phyloP scores from a whole-genome alignment of 2,797 vertebrate species.

The Euthynnus affinis region DNA sequence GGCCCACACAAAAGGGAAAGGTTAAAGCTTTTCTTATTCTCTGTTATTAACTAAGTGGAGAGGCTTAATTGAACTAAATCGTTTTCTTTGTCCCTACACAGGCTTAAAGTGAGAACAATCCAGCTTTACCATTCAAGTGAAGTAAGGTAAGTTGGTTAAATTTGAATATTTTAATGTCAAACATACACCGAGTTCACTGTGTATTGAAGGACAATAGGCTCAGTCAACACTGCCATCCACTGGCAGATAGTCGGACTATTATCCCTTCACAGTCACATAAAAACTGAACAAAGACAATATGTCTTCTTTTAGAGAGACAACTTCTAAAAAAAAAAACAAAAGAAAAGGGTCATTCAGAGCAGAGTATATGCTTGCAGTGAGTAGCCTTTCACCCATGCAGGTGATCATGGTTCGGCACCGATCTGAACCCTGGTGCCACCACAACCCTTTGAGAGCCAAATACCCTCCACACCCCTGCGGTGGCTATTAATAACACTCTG shows the following conservation, averaged over 20 bases:
- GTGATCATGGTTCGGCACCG: slow-evolving; percentile 38
- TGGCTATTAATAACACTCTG: slow-evolving; percentile 73
- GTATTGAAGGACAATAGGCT: slow-evolving; percentile 3
- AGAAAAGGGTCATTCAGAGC: neutral
- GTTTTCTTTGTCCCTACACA: slow-evolving; percentile 42
- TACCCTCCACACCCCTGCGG: slow-evolving; percentile 61
- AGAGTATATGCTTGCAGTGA: neutral
- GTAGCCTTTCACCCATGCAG: slow-evolving; percentile 44
- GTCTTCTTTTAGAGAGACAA: slow-evolving; percentile 19
- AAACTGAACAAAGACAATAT: slow-evolving; percentile 24
- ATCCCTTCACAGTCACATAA: neutral
- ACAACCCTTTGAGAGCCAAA: slow-evolving; percentile 63
- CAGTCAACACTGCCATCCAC: slow-evolving; percentile 64
- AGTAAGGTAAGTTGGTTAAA: neutral
- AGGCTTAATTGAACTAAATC: slow-evolving; percentile 31
- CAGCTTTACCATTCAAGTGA: neutral
- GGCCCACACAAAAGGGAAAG: slow-evolving; percentile 14
- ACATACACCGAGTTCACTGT: neutral
- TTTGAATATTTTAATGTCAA: neutral
- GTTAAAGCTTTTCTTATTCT: slow-evolving; percentile 15
- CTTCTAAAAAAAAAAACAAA: slow-evolving; percentile 9
- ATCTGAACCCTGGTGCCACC: slow-evolving; percentile 36
- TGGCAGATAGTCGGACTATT: slow-evolving; percentile 43
- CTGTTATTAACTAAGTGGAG: neutral
- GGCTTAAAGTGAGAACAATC: slow-evolving; percentile 8